Percentiles rank a stretch among this genome's conserved stretches.
Evolutionary conservation across 2,888 invertebrate genomes (phyloP).

Genomic region (Microctonus brassicae): DNA sequence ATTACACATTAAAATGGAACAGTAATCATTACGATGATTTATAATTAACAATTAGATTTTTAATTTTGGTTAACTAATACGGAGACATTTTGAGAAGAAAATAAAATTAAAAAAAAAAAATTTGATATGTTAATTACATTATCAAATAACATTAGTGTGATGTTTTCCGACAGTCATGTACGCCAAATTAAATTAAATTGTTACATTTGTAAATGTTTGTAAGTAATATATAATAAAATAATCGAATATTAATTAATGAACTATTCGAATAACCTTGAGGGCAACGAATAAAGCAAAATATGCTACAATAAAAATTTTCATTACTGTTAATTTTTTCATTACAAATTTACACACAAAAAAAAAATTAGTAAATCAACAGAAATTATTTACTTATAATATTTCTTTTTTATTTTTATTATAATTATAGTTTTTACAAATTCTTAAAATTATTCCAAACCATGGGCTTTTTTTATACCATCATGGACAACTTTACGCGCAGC

Average conservation of each 20-base stretch:
- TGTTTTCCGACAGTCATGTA: conserved; percentile 61
- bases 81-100: not conserved
- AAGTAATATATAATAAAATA: conserved; percentile 66
- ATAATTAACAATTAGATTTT: not conserved
- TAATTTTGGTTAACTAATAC: not conserved
- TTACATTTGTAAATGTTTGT: conserved; percentile 68
- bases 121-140: not conserved
- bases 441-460: conserved; percentile 71
- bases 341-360: not conserved
- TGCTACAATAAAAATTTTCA: conserved; percentile 24
- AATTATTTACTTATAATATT: not conserved
- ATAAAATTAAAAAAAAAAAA: too few relatives aligned
- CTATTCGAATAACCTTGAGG: conserved; percentile 37
- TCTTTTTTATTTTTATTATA: conserved; percentile 16
- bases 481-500: conserved; percentile 74
- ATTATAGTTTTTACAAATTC: conserved; percentile 13
- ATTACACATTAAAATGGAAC: conserved; percentile 1
- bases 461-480: conserved; percentile 77
- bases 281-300: conserved; percentile 49
- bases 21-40: too few relatives aligned
- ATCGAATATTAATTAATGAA: conserved; percentile 60
- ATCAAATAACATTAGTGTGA: conserved; percentile 50
- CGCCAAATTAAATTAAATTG: conserved; percentile 67
- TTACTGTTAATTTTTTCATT: conserved; percentile 21
- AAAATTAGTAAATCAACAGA: not conserved